Base-by-base conservation (phyloP, 2,113 vertebrate species). In the Daphoenositta chrysoptera region DNA sequence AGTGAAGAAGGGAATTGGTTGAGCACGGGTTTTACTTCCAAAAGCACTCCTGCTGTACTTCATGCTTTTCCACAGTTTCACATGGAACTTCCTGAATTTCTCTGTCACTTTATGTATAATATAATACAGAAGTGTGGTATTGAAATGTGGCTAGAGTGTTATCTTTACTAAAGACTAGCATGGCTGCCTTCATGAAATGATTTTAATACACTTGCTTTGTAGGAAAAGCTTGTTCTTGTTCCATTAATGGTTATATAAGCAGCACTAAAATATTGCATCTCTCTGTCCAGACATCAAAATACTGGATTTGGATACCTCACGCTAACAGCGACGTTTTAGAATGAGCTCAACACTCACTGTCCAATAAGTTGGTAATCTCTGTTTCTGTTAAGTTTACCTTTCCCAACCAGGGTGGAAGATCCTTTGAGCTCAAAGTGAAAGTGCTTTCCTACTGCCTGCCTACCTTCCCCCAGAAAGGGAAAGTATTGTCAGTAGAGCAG, bases 251-350 rank as follows among this genome's bases (percentile, higher is more conserved):
- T 27, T 23, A 28, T 87, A 11, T 72, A 42, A 58, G 31, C 16
- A 48, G 27, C 23, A 64, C 24, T 89, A 51, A 89, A 93, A 64
- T 72, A 54, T 5, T 54, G 8, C 54, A 51, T 45, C 14, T 53
- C 66, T 70, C 80, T 90, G 26, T 82, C 72, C 93, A 88, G 58
- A 77, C 78, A 87, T 89, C 66, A 80, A 83, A 87, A 77, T 94
- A 81, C 0, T 90, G 68, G 35, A 47, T 75, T 86, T 96, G 75
- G 60, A 77, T 35, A 56, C 63, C 39, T 58, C 37, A 28, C 35
- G 60, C 37, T 88, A 72, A 47, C 44, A 37, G 22, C 47, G 28
- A 51, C 26, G 45, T 94, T 96, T 69, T 45, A 33, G 85, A 95
- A 45, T 27, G 15, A 91, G 35, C 20, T 83, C 61, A 48, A 7